These are phyloP conservation scores for Nomada lathburiana DNA, from an alignment of 2,888 invertebrate species.

Conservation along the genomic window DNA sequence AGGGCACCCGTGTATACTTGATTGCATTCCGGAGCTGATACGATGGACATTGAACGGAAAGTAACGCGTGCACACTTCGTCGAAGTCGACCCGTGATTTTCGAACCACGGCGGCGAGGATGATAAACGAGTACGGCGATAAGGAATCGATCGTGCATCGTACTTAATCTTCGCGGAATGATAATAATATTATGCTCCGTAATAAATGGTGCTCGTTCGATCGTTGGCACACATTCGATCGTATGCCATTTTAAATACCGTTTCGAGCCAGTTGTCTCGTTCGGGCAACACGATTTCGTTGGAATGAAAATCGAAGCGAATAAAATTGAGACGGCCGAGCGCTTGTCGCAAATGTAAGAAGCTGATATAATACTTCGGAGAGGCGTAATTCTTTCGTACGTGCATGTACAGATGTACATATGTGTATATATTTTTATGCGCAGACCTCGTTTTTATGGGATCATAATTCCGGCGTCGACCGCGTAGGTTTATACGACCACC, in stretches of 20 bases:
- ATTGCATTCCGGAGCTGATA: not conserved
- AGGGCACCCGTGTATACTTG: not conserved
- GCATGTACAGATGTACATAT: too few species aligned
- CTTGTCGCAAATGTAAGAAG: slow-evolving; percentile 1
- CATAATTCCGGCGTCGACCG: slow-evolving; percentile 9
- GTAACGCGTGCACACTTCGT: not conserved
- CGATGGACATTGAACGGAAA: slow-evolving; percentile 22
- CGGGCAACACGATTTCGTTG: not conserved
- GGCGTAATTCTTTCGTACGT: slow-evolving; percentile 17
- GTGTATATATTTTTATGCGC: slow-evolving; percentile 6
- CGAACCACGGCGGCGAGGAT: not conserved
- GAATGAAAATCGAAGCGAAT: slow-evolving; percentile 22
- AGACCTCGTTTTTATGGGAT: slow-evolving; percentile 16
- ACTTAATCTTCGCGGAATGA: slow-evolving; percentile 27
- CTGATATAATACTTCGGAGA: not conserved
- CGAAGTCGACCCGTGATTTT: not conserved
- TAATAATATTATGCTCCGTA: slow-evolving; percentile 8
- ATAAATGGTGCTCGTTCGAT: slow-evolving; percentile 15
- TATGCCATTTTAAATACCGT: slow-evolving; percentile 34
- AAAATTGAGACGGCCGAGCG: not conserved
- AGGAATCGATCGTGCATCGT: slow-evolving; percentile 38
- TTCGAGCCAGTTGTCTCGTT: slow-evolving; percentile 9
- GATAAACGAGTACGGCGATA: slow-evolving; percentile 21
- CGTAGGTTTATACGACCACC: slow-evolving; percentile 21
- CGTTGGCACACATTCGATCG: too few species aligned